Conservation (phyloP, 2,113 vertebrate genomes). For the Cepphus grylle region DNA sequence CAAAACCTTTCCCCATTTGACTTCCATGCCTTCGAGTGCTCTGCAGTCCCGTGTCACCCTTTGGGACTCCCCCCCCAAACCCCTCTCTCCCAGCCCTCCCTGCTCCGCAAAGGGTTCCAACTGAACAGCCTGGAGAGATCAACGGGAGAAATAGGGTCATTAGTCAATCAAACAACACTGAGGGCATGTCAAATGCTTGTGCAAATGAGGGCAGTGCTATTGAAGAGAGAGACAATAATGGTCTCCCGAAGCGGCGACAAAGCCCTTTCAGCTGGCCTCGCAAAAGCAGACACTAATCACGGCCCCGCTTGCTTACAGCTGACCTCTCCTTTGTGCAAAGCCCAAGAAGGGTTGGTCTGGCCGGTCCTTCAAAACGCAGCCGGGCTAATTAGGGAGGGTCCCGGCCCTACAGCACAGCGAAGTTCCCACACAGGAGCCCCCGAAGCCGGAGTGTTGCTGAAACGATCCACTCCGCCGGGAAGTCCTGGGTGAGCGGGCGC, state of each 20-base stretch:
- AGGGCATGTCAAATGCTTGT: neutral
- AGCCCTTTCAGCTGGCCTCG: neutral
- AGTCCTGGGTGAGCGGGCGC: accelerated
- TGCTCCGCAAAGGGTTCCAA: neutral
- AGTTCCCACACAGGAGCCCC: neutral
- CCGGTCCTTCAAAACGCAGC: neutral
- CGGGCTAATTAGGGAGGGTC: neutral
- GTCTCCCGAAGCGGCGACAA: neutral
- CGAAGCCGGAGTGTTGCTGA: neutral
- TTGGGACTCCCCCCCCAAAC: neutral
- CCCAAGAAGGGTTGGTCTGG: neutral
- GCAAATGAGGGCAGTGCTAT: neutral
- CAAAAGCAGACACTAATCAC: neutral
- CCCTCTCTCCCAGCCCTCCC: neutral
- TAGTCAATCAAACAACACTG: neutral
- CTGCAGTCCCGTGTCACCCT: accelerated
- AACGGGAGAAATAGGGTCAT: neutral
- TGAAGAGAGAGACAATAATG: neutral
- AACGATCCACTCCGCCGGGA: neutral
- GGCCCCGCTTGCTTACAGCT: neutral
- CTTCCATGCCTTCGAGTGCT: accelerated
- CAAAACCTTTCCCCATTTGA: neutral
- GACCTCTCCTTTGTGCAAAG: constrained; percentile 1
- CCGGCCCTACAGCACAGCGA: accelerated
- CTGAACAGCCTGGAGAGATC: neutral